phyloP scores from a whole-genome alignment of 2,797 vertebrate genomes.

The Hydrolagus colliei region DNA sequence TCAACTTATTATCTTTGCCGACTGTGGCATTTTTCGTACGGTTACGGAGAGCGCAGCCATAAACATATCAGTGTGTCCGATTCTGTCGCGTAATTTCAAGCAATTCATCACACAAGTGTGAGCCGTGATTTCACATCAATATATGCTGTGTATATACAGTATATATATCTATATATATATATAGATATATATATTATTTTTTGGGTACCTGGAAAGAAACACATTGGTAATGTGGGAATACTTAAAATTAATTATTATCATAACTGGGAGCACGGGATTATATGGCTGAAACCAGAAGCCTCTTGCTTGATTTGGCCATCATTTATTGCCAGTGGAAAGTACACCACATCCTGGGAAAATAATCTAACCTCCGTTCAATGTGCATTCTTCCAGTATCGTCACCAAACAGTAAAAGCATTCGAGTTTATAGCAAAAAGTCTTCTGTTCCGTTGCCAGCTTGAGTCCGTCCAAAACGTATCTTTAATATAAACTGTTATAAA shows the following conservation, averaged over 20 bases:
- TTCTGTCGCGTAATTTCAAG: not conserved
- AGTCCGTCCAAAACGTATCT: not conserved
- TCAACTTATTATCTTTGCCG: not conserved
- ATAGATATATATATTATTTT: too few relatives aligned
- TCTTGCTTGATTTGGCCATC: conserved; percentile 25
- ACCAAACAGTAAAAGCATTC: conserved; percentile 4
- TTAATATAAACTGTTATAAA: not conserved
- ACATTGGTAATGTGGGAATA: not conserved
- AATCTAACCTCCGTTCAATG: not conserved
- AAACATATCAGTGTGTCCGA: not conserved
- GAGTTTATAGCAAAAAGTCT: not conserved
- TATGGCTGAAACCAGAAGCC: conserved; percentile 9
- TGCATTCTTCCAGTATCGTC: not conserved
- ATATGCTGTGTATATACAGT: too few relatives aligned
- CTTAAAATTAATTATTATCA: conserved; percentile 18
- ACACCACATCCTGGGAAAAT: conserved; percentile 12
- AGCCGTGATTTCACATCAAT: not conserved
- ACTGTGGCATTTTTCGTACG: not conserved
- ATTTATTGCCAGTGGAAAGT: conserved; percentile 13
- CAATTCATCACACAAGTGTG: not conserved
- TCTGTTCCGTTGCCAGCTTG: not conserved
- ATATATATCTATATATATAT: too few relatives aligned
- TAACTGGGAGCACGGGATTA: conserved; percentile 7
- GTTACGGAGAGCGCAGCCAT: not conserved
- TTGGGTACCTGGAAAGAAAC: not conserved